Conservation (phyloP, 2,797 vertebrate species). For the Sorex maritimensis region DNA sequence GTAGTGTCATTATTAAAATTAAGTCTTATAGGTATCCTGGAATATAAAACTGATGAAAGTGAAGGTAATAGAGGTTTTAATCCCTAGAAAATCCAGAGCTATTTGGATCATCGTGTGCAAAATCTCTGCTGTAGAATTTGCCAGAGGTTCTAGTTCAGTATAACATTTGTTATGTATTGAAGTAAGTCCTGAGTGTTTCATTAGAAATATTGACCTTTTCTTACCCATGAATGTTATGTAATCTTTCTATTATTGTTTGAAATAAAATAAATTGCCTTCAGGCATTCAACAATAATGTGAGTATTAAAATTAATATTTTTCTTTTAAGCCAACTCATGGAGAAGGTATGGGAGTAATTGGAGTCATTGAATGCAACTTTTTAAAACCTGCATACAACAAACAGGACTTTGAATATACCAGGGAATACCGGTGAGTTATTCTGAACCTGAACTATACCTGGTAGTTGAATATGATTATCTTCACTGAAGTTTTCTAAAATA, state of each 20-base stretch:
- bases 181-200: slow-evolving; percentile 62
- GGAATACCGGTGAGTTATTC: slow-evolving; percentile 92
- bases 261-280: slow-evolving; percentile 72
- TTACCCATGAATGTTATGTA: slow-evolving; percentile 60
- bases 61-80: neutral
- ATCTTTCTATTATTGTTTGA: slow-evolving; percentile 69
- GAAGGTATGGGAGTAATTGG: slow-evolving; percentile 93
- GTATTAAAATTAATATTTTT: slow-evolving; percentile 81
- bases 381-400: slow-evolving; percentile 94
- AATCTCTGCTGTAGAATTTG: slow-evolving; percentile 62
- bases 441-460: slow-evolving; percentile 53
- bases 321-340: slow-evolving; percentile 89
- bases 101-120: slow-evolving; percentile 51
- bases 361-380: slow-evolving; percentile 94
- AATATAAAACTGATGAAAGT: slow-evolving; percentile 65
- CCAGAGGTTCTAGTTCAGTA: slow-evolving; percentile 43
- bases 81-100: slow-evolving; percentile 34
- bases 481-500: slow-evolving; percentile 49
- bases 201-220: slow-evolving; percentile 51
- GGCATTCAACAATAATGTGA: slow-evolving; percentile 70
- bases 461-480: slow-evolving; percentile 46
- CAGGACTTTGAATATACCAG: slow-evolving; percentile 95
- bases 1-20: slow-evolving; percentile 60
- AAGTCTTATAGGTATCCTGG: slow-evolving; percentile 52
- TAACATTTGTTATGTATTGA: slow-evolving; percentile 55